A percentile compares a stretch with the other conserved stretches of the same genome.
Conservation (phyloP, 2,888 invertebrate genomes). For the Aphidoletes aphidimyza region DNA sequence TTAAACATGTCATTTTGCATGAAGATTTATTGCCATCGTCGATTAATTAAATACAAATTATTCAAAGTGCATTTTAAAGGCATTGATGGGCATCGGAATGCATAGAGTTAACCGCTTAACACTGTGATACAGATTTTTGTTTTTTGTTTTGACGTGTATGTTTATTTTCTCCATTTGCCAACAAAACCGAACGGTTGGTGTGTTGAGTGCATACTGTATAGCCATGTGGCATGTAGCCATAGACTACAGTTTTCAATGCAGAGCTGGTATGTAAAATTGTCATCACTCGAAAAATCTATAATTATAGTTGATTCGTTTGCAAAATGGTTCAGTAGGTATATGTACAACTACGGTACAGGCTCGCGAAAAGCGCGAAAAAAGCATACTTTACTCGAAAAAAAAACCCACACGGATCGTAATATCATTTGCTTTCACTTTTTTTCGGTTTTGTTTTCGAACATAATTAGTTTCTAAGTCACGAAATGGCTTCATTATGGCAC, state of each 20-base stretch:
- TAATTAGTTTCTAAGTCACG: constrained; percentile 51
- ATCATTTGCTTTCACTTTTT: constrained; percentile 49
- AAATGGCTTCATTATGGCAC: constrained; percentile 40
- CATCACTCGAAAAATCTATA: constrained; percentile 44
- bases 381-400: background rate
- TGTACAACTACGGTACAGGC: background rate
- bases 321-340: too few relatives aligned
- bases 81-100: constrained; percentile 31
- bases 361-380: background rate
- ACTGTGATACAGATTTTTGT: constrained; percentile 10
- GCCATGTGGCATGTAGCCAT: too few relatives aligned
- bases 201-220: too few relatives aligned
- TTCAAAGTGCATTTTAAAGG: background rate
- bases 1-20: constrained; percentile 21
- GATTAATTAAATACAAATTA: constrained; percentile 51
- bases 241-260: too few relatives aligned
- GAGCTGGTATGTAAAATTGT: background rate
- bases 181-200: too few relatives aligned
- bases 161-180: too few relatives aligned
- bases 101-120: constrained; percentile 20
- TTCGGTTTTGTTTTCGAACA: constrained; percentile 37
- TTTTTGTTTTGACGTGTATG: too few relatives aligned
- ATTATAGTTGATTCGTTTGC: background rate
- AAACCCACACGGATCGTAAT: constrained; percentile 50
- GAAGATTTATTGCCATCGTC: constrained; percentile 22